Evolutionary conservation across 2,888 invertebrate species (phyloP).

Genomic region (Parasteatoda lunata): DNA sequence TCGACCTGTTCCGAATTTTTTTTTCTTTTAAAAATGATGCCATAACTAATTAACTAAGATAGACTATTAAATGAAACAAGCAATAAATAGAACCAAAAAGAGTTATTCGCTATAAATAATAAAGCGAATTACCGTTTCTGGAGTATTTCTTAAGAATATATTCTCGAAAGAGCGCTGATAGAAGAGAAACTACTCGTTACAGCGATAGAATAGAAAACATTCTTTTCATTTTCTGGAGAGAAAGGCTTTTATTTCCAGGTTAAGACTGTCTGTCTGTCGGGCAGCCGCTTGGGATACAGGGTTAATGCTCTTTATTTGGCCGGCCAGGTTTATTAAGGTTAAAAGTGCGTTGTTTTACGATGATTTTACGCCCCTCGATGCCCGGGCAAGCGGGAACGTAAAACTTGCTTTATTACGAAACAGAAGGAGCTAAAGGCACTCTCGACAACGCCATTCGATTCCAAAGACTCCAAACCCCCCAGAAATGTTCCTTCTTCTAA

Average conservation of each 20-base stretch:
- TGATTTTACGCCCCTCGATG: conserved; percentile 65
- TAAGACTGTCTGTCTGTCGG: conserved; percentile 65
- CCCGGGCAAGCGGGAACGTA: conserved; percentile 64
- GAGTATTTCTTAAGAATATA: conserved; percentile 25
- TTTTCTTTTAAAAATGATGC: too few relatives aligned
- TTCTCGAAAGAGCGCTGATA: neutral
- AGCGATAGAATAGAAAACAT: conserved; percentile 1
- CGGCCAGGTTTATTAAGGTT: conserved; percentile 68
- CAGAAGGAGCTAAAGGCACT: conserved; percentile 66
- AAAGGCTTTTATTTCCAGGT: conserved; percentile 56
- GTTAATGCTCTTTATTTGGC: conserved; percentile 68
- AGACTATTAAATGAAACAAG: too few relatives aligned
- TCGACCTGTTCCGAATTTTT: too few relatives aligned
- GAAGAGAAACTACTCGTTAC: too few relatives aligned
- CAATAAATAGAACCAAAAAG: neutral
- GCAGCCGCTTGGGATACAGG: conserved; percentile 49
- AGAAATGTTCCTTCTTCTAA: neutral
- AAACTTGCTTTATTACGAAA: conserved; percentile 64
- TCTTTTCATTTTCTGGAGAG: conserved; percentile 25
- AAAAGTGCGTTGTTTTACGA: conserved; percentile 69
- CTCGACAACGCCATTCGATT: conserved; percentile 65
- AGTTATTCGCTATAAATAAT: conserved; percentile 28
- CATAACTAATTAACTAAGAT: too few relatives aligned
- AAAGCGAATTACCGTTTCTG: conserved; percentile 7
- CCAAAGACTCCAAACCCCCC: conserved; percentile 43